A percentile compares a stretch with the other conserved stretches of the same genome.
These are phyloP conservation scores for Haemorhous mexicanus DNA, from an alignment of 2,113 vertebrate species.

Conservation along the genomic window DNA sequence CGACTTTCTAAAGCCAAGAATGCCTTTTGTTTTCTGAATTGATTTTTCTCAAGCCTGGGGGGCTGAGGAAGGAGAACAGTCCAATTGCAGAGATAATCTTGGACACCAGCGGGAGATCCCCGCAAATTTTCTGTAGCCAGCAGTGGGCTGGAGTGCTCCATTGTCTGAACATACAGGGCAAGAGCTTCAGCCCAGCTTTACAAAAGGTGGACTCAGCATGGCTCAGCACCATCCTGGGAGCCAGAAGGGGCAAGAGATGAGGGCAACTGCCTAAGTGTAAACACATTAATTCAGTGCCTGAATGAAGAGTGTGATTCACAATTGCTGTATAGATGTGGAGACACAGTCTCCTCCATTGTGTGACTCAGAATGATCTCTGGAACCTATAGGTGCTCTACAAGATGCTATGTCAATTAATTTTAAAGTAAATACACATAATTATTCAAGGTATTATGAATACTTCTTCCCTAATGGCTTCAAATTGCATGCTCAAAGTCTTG, in stretches of 20 bases:
- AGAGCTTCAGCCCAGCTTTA: neutral
- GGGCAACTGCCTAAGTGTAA: neutral
- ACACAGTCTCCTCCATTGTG: accelerated
- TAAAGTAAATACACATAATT: neutral
- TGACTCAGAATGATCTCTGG: neutral
- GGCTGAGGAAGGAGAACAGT: neutral
- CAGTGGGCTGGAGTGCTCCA: neutral
- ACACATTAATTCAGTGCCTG: neutral
- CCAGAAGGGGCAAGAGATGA: accelerated
- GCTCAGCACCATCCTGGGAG: neutral
- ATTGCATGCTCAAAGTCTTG: accelerated
- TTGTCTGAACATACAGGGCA: accelerated
- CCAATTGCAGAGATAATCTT: neutral
- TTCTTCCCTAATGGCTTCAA: neutral
- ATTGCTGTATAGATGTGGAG: accelerated
- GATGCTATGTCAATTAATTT: neutral
- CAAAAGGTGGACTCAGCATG: neutral
- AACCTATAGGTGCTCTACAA: neutral
- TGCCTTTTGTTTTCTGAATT: neutral
- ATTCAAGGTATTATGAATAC: neutral
- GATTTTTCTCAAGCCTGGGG: neutral
- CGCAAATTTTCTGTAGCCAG: neutral
- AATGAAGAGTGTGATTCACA: neutral
- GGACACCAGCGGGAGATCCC: neutral
- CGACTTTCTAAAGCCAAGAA: neutral